Evolutionary conservation across 2,888 invertebrate genomes (phyloP).

Genomic region (Melieria crassipennis): DNA sequence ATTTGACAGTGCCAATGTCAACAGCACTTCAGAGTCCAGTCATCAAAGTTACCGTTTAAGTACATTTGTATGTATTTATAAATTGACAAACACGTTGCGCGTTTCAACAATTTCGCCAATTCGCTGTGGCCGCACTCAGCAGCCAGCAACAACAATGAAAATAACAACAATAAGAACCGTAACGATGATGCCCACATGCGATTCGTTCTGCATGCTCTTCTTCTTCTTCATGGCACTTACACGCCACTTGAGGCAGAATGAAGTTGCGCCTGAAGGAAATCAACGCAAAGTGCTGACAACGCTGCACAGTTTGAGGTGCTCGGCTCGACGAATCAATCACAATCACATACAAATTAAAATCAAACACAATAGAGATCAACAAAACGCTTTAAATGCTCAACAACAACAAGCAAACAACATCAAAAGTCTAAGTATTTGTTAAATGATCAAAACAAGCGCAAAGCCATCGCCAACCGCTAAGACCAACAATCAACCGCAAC

Average conservation of each 20-base stretch:
- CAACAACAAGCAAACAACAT: neutral
- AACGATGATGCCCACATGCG: neutral
- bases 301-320: neutral
- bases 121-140: no score
- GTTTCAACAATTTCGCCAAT: no score
- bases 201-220: neutral
- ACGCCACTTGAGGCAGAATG: neutral
- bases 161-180: no score
- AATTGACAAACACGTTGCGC: neutral
- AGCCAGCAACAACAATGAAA: no score
- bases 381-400: neutral
- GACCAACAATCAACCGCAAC: neutral
- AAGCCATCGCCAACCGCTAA: no score
- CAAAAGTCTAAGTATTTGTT: no score
- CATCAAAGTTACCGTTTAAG: slow-evolving; percentile 5
- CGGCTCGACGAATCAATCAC: neutral
- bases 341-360: slow-evolving; percentile 1
- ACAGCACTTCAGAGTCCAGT: neutral
- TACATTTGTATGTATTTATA: neutral
- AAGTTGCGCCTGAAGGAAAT: neutral
- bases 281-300: neutral
- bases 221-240: neutral
- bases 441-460: no score
- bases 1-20: slow-evolving; percentile 3
- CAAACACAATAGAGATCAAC: neutral